Percentiles rank a stretch among this genome's conserved stretches.
Conservation (phyloP, 2,888 invertebrate genomes). For the Drosophila parthenogenetica region DNA sequence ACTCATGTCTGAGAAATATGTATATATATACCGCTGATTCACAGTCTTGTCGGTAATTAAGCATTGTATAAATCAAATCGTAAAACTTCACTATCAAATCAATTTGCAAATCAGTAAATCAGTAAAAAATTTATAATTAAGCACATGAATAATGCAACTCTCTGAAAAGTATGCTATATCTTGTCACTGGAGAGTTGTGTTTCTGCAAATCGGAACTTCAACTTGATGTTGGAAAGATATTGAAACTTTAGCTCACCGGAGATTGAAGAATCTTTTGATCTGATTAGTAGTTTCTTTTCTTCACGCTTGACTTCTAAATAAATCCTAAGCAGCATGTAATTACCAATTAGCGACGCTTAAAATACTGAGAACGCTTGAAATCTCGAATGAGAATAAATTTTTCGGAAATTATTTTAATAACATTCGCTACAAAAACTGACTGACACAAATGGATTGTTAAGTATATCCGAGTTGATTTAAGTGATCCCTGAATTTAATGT, state of each 20-base stretch:
- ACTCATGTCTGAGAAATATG: constrained; percentile 2
- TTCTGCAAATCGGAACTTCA: neutral
- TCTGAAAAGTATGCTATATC: constrained; percentile 25
- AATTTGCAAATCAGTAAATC: neutral
- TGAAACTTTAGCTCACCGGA: constrained; percentile 35
- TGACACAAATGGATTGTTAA: constrained; percentile 11
- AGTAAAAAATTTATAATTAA: neutral
- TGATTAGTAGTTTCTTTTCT: constrained; percentile 32
- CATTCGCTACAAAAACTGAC: constrained; percentile 12
- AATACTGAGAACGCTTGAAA: constrained; percentile 27
- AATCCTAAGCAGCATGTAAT: constrained; percentile 29
- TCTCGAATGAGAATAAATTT: constrained; percentile 28
- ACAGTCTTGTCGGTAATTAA: neutral
- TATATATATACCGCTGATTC: constrained; percentile 2
- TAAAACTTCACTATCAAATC: neutral
- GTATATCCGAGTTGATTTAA: too few relatives aligned
- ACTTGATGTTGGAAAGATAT: neutral
- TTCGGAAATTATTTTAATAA: constrained; percentile 32
- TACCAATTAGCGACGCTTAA: constrained; percentile 30
- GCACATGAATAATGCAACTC: neutral
- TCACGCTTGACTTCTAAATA: constrained; percentile 31
- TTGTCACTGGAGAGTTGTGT: neutral
- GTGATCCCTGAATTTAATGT: constrained; percentile 13
- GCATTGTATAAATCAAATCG: neutral
- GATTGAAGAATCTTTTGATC: constrained; percentile 13